phyloP scores from a whole-genome alignment of 2,888 invertebrate species.

The Ormyrus thymus region DNA sequence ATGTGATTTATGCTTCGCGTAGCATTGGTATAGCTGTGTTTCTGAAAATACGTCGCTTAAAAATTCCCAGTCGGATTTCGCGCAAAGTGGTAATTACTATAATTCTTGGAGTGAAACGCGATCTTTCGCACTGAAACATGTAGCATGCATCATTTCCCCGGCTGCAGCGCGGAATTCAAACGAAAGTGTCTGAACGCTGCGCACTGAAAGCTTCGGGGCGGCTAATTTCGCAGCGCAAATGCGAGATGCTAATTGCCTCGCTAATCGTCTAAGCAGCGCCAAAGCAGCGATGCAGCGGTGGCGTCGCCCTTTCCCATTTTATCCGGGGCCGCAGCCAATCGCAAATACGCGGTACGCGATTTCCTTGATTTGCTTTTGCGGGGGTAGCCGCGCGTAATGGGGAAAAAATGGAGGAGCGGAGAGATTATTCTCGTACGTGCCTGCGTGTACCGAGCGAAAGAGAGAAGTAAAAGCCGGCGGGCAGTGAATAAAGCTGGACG shows the following conservation, averaged over 20 bases:
- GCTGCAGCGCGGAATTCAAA: too few relatives aligned
- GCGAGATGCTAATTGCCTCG: slow-evolving; percentile 31
- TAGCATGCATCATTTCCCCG: too few relatives aligned
- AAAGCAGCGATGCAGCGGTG: too few relatives aligned
- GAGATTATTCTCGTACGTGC: slow-evolving; percentile 51
- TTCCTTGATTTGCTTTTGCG: slow-evolving; percentile 26
- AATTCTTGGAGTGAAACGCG: slow-evolving; percentile 28
- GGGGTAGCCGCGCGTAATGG: slow-evolving; percentile 16
- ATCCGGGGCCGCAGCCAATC: neutral
- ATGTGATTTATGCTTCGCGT: too few relatives aligned
- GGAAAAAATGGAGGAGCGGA: slow-evolving; percentile 31
- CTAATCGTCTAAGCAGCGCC: slow-evolving; percentile 40
- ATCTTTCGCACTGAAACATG: slow-evolving; percentile 5
- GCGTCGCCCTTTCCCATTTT: too few relatives aligned
- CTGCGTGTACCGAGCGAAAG: neutral
- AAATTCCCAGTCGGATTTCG: neutral
- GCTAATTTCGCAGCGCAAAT: too few relatives aligned
- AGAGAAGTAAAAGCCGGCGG: neutral
- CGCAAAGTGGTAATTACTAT: neutral
- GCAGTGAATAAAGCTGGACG: neutral
- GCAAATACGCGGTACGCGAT: slow-evolving; percentile 37
- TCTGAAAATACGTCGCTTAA: neutral
- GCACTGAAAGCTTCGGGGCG: too few relatives aligned
- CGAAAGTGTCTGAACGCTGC: too few relatives aligned
- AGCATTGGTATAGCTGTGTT: too few relatives aligned